Conservation (phyloP, 2,797 vertebrate species). For the Pteropus rufus region DNA sequence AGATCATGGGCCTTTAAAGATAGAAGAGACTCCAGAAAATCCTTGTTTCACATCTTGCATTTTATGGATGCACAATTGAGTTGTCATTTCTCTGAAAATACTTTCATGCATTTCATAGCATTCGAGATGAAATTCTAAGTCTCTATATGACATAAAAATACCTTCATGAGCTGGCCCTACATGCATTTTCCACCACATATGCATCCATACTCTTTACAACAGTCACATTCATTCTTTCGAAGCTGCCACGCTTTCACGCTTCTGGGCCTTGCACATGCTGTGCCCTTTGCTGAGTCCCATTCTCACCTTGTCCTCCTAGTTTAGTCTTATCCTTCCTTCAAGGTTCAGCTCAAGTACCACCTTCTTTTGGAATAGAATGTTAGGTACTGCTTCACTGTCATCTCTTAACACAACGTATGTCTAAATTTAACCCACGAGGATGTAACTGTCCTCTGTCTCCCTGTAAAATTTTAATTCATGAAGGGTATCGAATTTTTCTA, state of each 20-base stretch:
- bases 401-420: not conserved
- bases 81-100: not conserved
- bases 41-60: not conserved
- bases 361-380: not conserved
- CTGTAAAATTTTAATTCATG: not conserved
- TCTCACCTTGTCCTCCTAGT: not conserved
- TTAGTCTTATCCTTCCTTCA: not conserved
- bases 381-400: not conserved
- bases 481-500: not conserved
- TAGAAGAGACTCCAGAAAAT: not conserved
- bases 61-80: not conserved
- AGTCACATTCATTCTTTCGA: not conserved
- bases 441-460: not conserved
- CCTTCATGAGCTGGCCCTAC: not conserved
- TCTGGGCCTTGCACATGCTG: not conserved
- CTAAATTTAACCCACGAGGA: not conserved
- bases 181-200: not conserved
- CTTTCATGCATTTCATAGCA: not conserved
- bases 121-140: not conserved
- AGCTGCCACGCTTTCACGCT: not conserved
- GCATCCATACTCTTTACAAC: not conserved
- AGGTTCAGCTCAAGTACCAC: not conserved
- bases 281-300: not conserved
- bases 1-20: not conserved
- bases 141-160: not conserved